Evolutionary conservation across 37 sponge, comb jelly and placozoan genomes (phyloP), one percentile per base, ranked within the genome.

Genomic region (Bolinopsis microptera): DNA sequence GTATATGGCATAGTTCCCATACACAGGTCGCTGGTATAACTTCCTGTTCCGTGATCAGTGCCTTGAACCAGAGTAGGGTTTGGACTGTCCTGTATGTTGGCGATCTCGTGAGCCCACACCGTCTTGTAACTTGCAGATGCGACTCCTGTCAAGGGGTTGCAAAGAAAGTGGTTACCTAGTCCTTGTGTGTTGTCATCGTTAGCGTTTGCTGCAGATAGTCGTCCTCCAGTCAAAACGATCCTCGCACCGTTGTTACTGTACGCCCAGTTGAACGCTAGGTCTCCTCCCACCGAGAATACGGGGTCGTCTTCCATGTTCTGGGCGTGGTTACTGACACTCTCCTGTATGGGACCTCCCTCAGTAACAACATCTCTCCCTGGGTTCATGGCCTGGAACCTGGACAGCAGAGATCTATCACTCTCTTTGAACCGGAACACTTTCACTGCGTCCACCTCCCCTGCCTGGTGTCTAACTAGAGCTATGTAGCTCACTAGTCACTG

Each of bases 111-210:
- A 48, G 5, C 13, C 61, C 61, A 48, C 13, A 48, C 61, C 5
- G 61, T 48, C 61, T 48, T 13, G 13, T 48, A 48, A 5, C 61
- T 13, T 48, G 61, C 5, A 18, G 61, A 18, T 5, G 61, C 9
- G 61, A 72, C 26, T 21, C 75, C 75, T 30, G 75, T 72, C 31
- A 72, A 5, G 31, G 75, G 75, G 31, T 72, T 72, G 75, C 75
- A 72, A n/a, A n/a, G 22, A n/a, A 72, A 72, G 26, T 72, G 31
- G 31, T 72, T 72, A 30, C 75, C 75, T 8, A 72, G 75, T 28
- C 75, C 75, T 8, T 72, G 75, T 30, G 75, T 72, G 75, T 72
- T 72, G 26, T 72, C 75, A 72, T 72, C 75, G 31, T 72, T 72
- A 72, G 13, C 26, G 18, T 72, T 28, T 21, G 26, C 75, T 72